phyloP scores from a whole-genome alignment of 2,113 vertebrate genomes.

The Dicerorhinus sumatrensis region DNA sequence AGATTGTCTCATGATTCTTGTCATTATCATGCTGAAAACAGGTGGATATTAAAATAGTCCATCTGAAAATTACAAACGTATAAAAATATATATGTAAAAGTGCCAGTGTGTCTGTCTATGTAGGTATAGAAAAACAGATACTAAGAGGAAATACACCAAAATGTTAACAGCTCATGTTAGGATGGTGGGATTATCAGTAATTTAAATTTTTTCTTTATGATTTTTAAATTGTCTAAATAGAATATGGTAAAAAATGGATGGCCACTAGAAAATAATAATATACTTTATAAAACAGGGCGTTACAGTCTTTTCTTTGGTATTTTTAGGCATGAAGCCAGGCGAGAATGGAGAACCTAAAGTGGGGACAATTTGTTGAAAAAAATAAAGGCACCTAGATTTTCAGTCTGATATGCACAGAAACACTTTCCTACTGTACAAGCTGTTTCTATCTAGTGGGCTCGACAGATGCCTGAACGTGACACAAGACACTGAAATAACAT shows the following conservation, averaged over 20 bases:
- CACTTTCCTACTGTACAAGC: conserved; percentile 83
- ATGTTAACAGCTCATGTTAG: not conserved
- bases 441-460: conserved; percentile 86
- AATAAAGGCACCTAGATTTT: conserved; percentile 60
- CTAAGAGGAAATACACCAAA: conserved; percentile 2
- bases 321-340: not conserved
- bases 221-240: not conserved
- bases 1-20: not conserved
- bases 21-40: not conserved
- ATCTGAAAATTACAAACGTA: not conserved
- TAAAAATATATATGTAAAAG: not conserved
- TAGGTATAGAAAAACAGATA: not conserved
- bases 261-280: not conserved
- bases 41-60: not conserved
- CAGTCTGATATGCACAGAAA: conserved; percentile 75
- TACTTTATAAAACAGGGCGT: not conserved
- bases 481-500: conserved; percentile 86
- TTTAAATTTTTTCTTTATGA: not conserved
- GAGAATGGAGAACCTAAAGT: not conserved
- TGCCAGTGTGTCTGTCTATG: not conserved
- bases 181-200: not conserved
- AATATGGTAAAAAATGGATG: not conserved
- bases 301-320: not conserved
- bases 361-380: conserved; percentile 9
- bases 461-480: conserved; percentile 86